phyloP scores from a whole-genome alignment of 2,113 vertebrate genomes.

The Pangasianodon gigas region DNA sequence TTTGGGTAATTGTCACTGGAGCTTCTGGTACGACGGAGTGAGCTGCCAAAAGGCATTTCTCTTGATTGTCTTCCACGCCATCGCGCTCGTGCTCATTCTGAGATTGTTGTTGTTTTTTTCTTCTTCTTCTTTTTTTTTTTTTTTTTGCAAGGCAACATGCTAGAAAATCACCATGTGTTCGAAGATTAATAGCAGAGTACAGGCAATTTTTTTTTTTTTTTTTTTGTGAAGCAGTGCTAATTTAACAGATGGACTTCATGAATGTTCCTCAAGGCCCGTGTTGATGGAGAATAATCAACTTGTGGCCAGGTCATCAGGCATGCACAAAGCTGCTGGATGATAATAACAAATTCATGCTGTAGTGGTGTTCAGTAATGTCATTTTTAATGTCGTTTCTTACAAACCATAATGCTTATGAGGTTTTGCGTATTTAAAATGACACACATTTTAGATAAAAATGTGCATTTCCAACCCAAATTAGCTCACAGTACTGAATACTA shows the following conservation, averaged over 20 bases:
- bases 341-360: conserved; percentile 16
- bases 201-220: conserved; percentile 11
- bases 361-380: conserved; percentile 23
- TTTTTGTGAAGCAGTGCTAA: conserved; percentile 18
- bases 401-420: not conserved
- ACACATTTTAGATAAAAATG: not conserved
- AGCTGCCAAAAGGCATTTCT: conserved; percentile 35
- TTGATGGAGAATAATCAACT: conserved; percentile 42
- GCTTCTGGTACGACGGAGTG: conserved; percentile 29
- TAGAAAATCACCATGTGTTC: conserved; percentile 50
- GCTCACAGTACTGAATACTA: not conserved
- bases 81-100: not conserved
- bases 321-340: conserved; percentile 29
- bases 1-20: conserved; percentile 44
- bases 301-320: conserved; percentile 41
- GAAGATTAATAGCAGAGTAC: conserved; percentile 31
- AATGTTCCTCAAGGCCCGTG: conserved; percentile 23
- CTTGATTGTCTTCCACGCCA: conserved; percentile 41
- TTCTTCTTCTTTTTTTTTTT: not conserved
- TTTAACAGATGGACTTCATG: conserved; percentile 48
- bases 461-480: not conserved
- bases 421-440: not conserved
- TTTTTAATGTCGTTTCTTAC: not conserved
- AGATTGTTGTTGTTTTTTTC: not conserved
- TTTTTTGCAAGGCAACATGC: conserved; percentile 18